Conservation (phyloP, 2,113 vertebrate species). For the Erythrocebus patas region DNA sequence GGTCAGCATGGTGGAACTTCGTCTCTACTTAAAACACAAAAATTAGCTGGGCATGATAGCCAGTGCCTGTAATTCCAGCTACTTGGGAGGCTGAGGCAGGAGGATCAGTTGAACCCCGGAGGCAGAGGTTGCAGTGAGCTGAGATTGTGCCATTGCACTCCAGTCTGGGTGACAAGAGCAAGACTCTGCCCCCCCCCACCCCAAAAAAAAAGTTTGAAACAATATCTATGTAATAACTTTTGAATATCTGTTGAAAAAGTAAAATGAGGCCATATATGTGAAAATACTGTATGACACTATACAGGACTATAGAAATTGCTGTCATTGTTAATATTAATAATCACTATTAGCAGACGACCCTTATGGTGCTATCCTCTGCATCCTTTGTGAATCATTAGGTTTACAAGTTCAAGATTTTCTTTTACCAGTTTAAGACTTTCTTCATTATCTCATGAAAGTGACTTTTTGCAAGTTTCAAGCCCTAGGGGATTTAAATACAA, state of each 20-base stretch:
- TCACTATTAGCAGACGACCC: neutral
- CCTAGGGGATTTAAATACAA: constrained; percentile 2
- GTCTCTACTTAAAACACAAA: too few relatives aligned
- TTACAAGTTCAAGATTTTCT: neutral
- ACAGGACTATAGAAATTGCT: neutral
- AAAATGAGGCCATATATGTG: neutral
- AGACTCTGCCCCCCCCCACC: too few relatives aligned
- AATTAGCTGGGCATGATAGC: too few relatives aligned
- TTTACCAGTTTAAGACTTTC: neutral
- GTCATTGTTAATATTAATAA: neutral
- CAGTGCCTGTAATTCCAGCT: too few relatives aligned
- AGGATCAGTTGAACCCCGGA: too few relatives aligned
- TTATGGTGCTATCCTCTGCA: neutral
- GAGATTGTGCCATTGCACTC: too few relatives aligned
- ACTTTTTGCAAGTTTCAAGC: neutral
- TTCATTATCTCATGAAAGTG: neutral
- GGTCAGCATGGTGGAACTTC: too few relatives aligned
- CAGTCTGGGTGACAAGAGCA: too few relatives aligned
- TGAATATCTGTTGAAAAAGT: neutral
- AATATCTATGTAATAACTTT: neutral
- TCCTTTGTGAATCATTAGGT: fast-evolving
- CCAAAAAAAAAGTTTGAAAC: neutral
- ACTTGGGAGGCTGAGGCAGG: too few relatives aligned
- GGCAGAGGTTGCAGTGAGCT: too few relatives aligned
- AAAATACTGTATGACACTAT: neutral